These are phyloP conservation scores for Crocallis elinguaria DNA, from an alignment of 2,888 invertebrate species.

Conservation along the genomic window DNA sequence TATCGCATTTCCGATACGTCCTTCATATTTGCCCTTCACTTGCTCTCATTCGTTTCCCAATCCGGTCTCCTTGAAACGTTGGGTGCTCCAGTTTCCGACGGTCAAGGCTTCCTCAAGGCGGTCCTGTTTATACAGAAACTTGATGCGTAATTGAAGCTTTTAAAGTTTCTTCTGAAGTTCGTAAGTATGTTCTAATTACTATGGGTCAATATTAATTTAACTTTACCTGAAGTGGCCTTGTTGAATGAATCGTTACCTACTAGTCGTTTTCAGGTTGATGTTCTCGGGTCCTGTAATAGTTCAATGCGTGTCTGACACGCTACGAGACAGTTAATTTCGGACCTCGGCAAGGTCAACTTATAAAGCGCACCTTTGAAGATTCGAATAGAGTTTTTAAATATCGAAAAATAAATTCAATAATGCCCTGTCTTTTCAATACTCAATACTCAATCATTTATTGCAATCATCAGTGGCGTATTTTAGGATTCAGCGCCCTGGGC, in stretches of 20 bases:
- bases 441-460: too few relatives aligned
- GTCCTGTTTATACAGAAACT: conserved; percentile 8
- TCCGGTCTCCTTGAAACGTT: conserved; percentile 4
- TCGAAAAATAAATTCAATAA: too few relatives aligned
- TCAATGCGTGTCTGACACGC: background rate
- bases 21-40: conserved; percentile 13
- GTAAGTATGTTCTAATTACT: background rate
- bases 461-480: too few relatives aligned
- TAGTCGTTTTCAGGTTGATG: too few relatives aligned
- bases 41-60: conserved; percentile 1
- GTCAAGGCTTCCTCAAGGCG: conserved; percentile 20
- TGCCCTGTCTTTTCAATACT: too few relatives aligned
- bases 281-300: too few relatives aligned
- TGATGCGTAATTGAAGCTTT: conserved; percentile 8
- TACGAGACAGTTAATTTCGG: background rate
- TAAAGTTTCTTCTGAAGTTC: background rate
- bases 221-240: background rate
- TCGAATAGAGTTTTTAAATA: too few relatives aligned
- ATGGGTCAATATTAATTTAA: background rate
- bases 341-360: too few relatives aligned
- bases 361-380: too few relatives aligned
- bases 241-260: too few relatives aligned
- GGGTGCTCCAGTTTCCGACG: conserved; percentile 10
- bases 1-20: background rate
- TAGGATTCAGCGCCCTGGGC: too few relatives aligned